Evolutionary conservation across 2,113 vertebrate species (phyloP).

Genomic region (Campylorhamphus procurvoides): DNA sequence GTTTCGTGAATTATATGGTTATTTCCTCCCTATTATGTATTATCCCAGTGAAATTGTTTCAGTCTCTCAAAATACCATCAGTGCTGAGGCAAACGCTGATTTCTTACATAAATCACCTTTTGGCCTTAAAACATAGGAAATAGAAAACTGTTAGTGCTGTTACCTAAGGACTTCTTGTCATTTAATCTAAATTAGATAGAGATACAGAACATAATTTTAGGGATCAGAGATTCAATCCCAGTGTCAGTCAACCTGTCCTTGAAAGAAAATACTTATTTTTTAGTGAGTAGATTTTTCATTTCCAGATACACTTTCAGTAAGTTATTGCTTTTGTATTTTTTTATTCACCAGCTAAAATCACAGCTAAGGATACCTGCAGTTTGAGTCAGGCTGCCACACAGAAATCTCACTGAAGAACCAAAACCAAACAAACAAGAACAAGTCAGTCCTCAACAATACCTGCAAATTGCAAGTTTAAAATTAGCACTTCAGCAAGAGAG

Average conservation of each 20-base stretch:
- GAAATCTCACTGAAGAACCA: neutral
- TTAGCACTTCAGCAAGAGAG: neutral
- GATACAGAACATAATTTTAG: neutral
- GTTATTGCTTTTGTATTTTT: neutral
- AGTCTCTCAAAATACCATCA: neutral
- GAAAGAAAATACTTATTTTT: neutral
- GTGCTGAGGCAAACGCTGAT: neutral
- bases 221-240: constrained; percentile 23
- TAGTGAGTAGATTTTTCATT: neutral
- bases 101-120: constrained; percentile 33
- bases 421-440: neutral
- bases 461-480: neutral
- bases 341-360: neutral
- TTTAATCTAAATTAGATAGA: constrained; percentile 14
- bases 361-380: neutral
- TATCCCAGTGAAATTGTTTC: neutral
- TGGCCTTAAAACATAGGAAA: constrained; percentile 2
- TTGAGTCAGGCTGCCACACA: neutral
- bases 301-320: neutral
- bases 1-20: neutral
- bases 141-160: neutral
- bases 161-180: neutral
- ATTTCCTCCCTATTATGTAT: neutral
- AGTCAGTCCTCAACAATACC: fast-evolving
- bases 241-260: neutral